A percentile compares a stretch with the other conserved stretches of the same genome.
phyloP scores from a whole-genome alignment of 2,113 vertebrate genomes.

The Planiliza haematocheilus region DNA sequence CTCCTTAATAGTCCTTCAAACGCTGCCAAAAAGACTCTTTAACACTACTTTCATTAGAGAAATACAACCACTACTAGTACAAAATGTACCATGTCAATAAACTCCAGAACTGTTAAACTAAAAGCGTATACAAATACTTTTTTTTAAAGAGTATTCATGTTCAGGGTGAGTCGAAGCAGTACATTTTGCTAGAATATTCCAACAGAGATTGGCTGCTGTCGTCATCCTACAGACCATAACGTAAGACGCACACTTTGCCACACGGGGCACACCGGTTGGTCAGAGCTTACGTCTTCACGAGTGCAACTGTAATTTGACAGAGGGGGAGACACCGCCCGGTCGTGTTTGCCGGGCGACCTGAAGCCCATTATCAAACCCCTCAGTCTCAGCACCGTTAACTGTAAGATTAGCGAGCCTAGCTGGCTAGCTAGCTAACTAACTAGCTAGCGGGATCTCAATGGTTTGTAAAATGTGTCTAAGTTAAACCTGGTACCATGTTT shows the following conservation, averaged over 20 bases:
- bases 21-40: no score
- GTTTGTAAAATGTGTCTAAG: not conserved
- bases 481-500: not conserved
- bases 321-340: constrained; percentile 56
- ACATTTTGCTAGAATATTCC: constrained; percentile 80
- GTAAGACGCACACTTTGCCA: constrained; percentile 12
- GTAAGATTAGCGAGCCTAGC: constrained; percentile 1
- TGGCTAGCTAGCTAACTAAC: constrained; percentile 2
- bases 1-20: no score
- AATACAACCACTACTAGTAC: not conserved
- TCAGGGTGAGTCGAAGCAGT: not conserved
- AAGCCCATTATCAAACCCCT: not conserved
- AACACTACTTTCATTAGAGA: no score
- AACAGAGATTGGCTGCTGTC: constrained; percentile 48
- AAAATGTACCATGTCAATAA: not conserved
- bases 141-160: no score
- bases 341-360: not conserved
- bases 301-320: not conserved
- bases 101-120: not conserved
- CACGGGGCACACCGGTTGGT: constrained; percentile 44
- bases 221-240: constrained; percentile 52
- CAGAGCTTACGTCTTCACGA: constrained; percentile 32
- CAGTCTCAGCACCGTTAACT: constrained; percentile 21
- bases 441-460: not conserved
- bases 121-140: not conserved